Base-by-base conservation (phyloP, 2,888 invertebrate genomes). In the Sialis fuliginosa region DNA sequence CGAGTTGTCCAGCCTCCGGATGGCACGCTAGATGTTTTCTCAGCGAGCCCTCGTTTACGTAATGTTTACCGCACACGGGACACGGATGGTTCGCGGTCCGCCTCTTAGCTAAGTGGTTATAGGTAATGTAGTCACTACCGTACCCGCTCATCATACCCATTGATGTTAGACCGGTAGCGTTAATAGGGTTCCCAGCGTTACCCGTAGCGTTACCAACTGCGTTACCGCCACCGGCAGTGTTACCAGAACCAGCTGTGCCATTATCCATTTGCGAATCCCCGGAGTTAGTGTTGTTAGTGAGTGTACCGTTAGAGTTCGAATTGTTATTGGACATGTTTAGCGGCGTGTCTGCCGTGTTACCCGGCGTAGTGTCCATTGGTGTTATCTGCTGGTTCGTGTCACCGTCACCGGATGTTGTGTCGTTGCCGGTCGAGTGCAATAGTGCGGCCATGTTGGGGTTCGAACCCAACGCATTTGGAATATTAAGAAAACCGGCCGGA, bases 41-140 rank as follows among this genome's bases (percentile, higher is more conserved):
- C 60, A 91, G 69, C 54, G 89, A 89, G 51, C 91, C 90, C 67
- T 92, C 91, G 69, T 91, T 91, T 56, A 91, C 91, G 68, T 92
- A 92, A 67, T 91, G 90, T 69, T 92, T 92, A 55, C 91, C 91
- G 68, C 92, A 92, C 41, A 92, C 87, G 22, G 91, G 92, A 63
- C 92, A 92, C 46, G 91, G 90, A 66, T 92, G 92, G 68, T 91
- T 91, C 57, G 91, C 90, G 57, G 89, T 88, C 70, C 90, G 76
- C 70, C 91, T 80, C 74, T 91, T 91, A 66, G 89, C 89, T 80
- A 87, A 76, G 75, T 85, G 87, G 72, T 47, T 47, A 47, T 42
- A 49, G 48, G 49, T 66, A 66, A 66, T 47, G 45, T 45, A 53
- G 58, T 63, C 61, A 37, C 51, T 48, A 68, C 69, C 66, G 66